Conservation (phyloP, 2,113 vertebrate species). For the Butorides virescens region DNA sequence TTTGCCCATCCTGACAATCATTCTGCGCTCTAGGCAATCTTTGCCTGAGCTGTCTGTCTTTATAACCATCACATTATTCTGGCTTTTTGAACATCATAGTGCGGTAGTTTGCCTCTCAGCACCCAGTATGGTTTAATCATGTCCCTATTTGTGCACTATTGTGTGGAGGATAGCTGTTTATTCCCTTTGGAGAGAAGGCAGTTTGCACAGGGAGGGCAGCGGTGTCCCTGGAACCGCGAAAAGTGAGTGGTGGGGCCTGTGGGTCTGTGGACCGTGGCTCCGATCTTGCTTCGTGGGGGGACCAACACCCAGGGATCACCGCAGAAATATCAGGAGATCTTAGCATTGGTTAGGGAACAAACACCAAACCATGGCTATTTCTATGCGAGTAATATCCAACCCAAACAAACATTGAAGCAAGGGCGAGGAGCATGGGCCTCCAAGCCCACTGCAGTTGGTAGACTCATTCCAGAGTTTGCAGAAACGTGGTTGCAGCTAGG, state of each 20-base stretch:
- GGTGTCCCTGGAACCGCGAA: neutral
- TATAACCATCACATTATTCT: conserved; percentile 72
- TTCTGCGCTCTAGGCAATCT: conserved; percentile 57
- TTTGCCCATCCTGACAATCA: conserved; percentile 72
- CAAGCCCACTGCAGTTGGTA: neutral
- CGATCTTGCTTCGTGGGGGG: neutral
- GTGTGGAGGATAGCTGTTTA: neutral
- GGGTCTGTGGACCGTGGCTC: neutral
- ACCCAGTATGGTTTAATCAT: conserved; percentile 56
- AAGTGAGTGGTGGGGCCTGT: neutral
- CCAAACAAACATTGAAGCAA: neutral
- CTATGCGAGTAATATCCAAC: neutral
- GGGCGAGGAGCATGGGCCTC: neutral
- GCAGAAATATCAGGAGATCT: neutral
- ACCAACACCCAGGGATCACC: neutral
- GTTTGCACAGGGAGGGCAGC: neutral
- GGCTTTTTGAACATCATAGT: conserved; percentile 63
- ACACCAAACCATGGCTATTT: neutral
- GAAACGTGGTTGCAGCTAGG: neutral
- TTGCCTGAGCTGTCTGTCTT: conserved; percentile 67
- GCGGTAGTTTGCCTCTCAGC: conserved; percentile 65
- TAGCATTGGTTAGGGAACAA: neutral
- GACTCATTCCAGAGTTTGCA: neutral
- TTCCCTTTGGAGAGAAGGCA: neutral
- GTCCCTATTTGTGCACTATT: conserved; percentile 38